phyloP scores from a whole-genome alignment of 1,140 invertebrate species.

The Cepaea nemoralis region DNA sequence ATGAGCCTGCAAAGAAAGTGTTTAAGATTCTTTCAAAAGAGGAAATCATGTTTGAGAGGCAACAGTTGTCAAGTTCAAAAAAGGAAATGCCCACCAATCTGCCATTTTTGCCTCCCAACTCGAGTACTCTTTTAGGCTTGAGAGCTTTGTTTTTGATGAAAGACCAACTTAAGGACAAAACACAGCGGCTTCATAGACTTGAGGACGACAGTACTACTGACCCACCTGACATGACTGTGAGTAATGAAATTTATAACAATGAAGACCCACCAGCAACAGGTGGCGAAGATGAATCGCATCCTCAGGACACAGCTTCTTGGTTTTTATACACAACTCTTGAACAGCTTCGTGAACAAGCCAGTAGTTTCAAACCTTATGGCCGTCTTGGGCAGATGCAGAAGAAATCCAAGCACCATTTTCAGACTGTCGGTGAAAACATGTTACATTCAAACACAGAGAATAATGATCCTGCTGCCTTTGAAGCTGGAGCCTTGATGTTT shows the following conservation, averaged over 20 bases:
- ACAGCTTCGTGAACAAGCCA: not conserved
- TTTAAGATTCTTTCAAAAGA: not conserved
- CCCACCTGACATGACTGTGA: not conserved
- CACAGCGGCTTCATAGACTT: not conserved
- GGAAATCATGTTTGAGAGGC: not conserved
- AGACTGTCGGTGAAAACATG: too few relatives aligned
- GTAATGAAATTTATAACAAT: too few relatives aligned
- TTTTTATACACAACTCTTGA: not conserved
- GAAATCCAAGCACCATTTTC: too few relatives aligned
- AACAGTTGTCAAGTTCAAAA: not conserved
- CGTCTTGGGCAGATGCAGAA: too few relatives aligned
- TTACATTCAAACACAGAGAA: too few relatives aligned
- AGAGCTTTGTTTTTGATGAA: conserved; percentile 21
- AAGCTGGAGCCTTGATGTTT: not conserved
- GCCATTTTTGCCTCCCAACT: conserved; percentile 2
- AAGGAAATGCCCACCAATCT: not conserved
- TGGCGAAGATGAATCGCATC: not conserved
- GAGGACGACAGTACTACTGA: not conserved
- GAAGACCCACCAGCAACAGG: not conserved
- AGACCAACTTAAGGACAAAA: not conserved
- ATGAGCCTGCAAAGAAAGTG: not conserved
- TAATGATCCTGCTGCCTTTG: not conserved
- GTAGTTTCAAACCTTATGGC: not conserved
- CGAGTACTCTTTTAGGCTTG: not conserved
- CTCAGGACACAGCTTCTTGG: not conserved